Evolutionary conservation across 1,140 invertebrate species (phyloP), one percentile per base, ranked within the genome.

Genomic region (Nymphalis io): DNA sequence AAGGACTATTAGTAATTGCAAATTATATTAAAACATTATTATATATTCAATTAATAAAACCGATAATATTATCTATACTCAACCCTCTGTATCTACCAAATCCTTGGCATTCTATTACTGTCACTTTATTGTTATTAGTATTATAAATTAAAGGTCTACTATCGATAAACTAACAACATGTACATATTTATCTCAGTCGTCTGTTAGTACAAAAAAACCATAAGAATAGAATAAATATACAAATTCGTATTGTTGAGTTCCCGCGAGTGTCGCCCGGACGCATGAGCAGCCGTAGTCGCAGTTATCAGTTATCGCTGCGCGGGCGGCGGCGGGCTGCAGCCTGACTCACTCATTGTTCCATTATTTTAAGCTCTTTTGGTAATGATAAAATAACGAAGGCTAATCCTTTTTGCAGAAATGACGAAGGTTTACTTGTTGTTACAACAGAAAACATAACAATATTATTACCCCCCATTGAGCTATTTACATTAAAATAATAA

Each of bases 341-440:
- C 48, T 53, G 48, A 46, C 44, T 23, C 20, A 53, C 18, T 23
- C 48, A 53, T 53, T 53, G 48, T 53, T 53, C 18, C 48, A 53
- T 53, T 53, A 20, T 21, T 21, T 53, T n/a, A 20, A 53, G 20
- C 48, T 53, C 48, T 53, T 53, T 53, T 20, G 18, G 18, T 53
- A 2, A 53, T 13, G 48, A 53, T 53, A 53, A 21, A 53, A 11
- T 20, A 10, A 20, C 48, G 48, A 21, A 53, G 48, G 48, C 21
- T 53, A 53, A 53, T 53, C 20, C 48, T 53, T 16, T 44, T 11
- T 13, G 13, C 10, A 20, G 48, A 53, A 11, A 21, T 53, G 48
- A 53, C 20, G 18, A 46, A n/a, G 2, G 1, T 3, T 46, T 46
- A 46, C n/a, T 18, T 46, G 15, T 15, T 46, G n/a, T 15, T 46